These are phyloP conservation scores for Drosophila nr. fundita DNA, from an alignment of 2,888 invertebrate species.

Conservation along the genomic window DNA sequence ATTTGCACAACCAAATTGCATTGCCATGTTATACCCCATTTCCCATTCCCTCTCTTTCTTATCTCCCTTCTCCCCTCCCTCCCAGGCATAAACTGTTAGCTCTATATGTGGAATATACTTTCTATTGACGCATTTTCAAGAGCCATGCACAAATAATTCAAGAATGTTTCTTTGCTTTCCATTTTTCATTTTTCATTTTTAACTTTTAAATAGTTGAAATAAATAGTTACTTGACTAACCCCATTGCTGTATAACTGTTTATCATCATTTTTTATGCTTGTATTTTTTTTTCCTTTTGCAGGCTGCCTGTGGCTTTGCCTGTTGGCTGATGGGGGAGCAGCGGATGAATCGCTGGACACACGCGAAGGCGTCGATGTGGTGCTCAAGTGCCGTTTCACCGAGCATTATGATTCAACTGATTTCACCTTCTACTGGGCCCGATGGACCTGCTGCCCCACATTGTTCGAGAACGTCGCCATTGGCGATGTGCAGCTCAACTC, in stretches of 20 bases:
- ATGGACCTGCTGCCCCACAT: constrained; percentile 89
- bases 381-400: constrained; percentile 93
- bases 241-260: not conserved
- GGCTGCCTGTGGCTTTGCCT: constrained; percentile 44
- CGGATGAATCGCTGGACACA: constrained; percentile 88
- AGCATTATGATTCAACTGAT: constrained; percentile 89
- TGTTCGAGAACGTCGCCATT: constrained; percentile 96
- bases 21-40: constrained; percentile 35
- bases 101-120: not conserved
- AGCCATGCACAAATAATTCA: not conserved
- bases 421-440: constrained; percentile 95
- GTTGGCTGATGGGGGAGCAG: constrained; percentile 9
- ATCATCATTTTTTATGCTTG: not conserved
- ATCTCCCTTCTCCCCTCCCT: not conserved
- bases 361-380: constrained; percentile 94
- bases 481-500: constrained; percentile 92
- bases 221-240: not conserved
- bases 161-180: not conserved
- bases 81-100: not conserved
- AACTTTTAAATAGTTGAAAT: not conserved
- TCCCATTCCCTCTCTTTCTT: not conserved
- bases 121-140: not conserved
- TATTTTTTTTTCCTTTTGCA: constrained; percentile 11
- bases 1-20: constrained; percentile 68
- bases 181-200: not conserved